These are phyloP conservation scores for Phalacrocorax carbo DNA, from an alignment of 2,113 vertebrate species.

Conservation along the genomic window DNA sequence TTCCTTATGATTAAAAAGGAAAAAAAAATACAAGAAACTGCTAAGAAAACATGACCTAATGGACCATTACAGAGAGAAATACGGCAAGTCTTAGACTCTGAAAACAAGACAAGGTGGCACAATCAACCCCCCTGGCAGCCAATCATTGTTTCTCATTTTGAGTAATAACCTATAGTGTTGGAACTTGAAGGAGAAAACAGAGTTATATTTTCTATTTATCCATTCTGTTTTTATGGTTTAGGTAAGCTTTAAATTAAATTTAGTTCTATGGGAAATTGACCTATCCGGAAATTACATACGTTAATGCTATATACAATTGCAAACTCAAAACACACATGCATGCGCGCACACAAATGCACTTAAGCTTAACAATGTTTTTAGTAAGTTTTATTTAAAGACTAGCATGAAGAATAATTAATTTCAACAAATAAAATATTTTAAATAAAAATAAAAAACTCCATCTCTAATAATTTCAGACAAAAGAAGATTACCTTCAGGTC, in stretches of 20 bases:
- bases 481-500: slow-evolving; percentile 75
- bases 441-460: background rate
- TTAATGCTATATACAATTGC: fast-evolving
- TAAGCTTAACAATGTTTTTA: background rate
- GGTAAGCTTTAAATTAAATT: background rate
- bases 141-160: background rate
- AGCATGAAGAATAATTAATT: background rate
- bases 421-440: background rate
- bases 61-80: background rate
- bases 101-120: background rate
- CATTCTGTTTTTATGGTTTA: background rate
- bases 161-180: background rate
- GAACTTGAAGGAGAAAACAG: background rate
- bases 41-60: background rate
- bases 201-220: background rate
- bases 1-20: background rate
- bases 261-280: background rate
- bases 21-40: background rate
- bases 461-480: background rate
- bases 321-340: background rate
- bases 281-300: background rate
- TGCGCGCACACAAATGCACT: background rate
- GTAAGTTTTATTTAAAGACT: background rate
- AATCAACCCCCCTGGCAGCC: background rate
- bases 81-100: background rate